Percentiles rank a stretch among this genome's conserved stretches.
These are phyloP conservation scores for Monodelphis domestica DNA, from an alignment of 2,797 vertebrate genomes.

Conservation along the genomic window DNA sequence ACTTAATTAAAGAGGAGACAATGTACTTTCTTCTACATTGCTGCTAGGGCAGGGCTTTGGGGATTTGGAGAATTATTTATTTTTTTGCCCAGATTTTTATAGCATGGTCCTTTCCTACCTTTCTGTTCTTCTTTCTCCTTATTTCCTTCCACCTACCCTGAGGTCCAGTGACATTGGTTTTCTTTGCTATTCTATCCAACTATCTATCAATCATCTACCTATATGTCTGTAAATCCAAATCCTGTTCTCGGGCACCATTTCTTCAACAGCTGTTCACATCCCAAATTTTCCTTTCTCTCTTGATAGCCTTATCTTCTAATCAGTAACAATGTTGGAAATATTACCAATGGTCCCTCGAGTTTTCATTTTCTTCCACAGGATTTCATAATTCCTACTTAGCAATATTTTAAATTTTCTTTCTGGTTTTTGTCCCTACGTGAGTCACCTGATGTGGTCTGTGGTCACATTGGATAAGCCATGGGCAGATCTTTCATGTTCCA, in stretches of 20 bases:
- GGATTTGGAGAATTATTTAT: not conserved
- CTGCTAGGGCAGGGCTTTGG: not conserved
- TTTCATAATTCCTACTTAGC: not conserved
- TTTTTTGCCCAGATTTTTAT: not conserved
- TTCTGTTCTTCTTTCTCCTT: too few relatives aligned
- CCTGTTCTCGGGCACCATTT: too few relatives aligned
- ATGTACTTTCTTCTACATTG: not conserved
- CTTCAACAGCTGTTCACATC: not conserved
- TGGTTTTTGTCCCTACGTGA: not conserved
- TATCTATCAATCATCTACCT: not conserved
- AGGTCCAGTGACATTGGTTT: too few relatives aligned
- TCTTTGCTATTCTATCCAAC: too few relatives aligned
- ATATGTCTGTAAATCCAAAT: not conserved
- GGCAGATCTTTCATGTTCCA: not conserved
- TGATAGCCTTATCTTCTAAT: not conserved
- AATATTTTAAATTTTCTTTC: not conserved
- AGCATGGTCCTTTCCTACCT: too few relatives aligned
- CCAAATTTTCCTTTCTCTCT: not conserved
- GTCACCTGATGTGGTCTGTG: not conserved
- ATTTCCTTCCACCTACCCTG: too few relatives aligned
- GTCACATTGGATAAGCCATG: not conserved
- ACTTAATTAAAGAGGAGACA: not conserved
- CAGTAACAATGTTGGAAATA: not conserved
- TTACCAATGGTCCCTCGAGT: not conserved
- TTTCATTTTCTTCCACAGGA: not conserved